These are phyloP conservation scores for Thunnus albacares DNA, from an alignment of 2,797 vertebrate species.

Conservation along the genomic window DNA sequence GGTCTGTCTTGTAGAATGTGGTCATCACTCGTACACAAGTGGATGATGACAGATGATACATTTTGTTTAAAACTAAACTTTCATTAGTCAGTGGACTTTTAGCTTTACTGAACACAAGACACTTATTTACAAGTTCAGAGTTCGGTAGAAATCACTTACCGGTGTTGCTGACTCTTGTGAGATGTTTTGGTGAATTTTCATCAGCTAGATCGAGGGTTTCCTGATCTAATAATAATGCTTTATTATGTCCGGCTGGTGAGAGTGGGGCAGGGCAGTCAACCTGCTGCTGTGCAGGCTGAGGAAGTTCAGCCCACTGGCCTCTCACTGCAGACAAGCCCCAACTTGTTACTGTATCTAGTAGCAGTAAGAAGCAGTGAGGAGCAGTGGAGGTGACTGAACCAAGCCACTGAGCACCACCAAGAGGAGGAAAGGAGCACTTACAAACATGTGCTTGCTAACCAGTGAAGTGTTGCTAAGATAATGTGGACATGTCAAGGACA, in stretches of 20 bases:
- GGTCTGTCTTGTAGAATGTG: background rate
- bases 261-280: conserved; percentile 5
- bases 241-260: background rate
- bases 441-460: background rate
- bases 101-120: background rate
- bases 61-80: background rate
- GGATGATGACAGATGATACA: background rate
- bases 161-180: background rate
- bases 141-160: conserved; percentile 36
- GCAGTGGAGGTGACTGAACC: background rate
- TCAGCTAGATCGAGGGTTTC: background rate
- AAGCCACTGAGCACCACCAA: conserved; percentile 37
- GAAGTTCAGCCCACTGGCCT: conserved; percentile 58
- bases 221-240: background rate
- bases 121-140: conserved; percentile 5
- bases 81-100: background rate
- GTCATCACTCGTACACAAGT: background rate
- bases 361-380: conserved; percentile 52
- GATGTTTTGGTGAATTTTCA: background rate
- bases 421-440: conserved; percentile 23
- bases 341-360: conserved; percentile 67
- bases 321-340: conserved; percentile 57
- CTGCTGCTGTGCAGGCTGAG: conserved; percentile 46
- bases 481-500: background rate
- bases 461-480: background rate